Evolutionary conservation across 2,888 invertebrate genomes (phyloP).

Genomic region (Laothoe populi): DNA sequence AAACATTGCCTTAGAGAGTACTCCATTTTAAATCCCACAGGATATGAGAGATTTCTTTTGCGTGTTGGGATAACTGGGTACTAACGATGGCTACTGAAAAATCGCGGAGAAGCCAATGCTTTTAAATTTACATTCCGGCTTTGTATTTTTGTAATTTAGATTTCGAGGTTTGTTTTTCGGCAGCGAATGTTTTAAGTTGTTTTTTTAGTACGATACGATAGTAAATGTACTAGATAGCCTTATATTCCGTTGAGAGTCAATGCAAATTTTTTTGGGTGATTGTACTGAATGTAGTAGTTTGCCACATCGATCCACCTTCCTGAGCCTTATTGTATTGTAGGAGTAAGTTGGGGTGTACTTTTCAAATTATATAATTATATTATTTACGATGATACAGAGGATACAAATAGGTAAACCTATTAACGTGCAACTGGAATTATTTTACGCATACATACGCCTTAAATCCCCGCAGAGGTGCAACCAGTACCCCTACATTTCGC

Average conservation of each 20-base stretch:
- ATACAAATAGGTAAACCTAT: too few species aligned
- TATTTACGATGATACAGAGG: too few species aligned
- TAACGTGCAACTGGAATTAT: too few species aligned
- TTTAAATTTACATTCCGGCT: background rate
- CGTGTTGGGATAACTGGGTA: conserved; percentile 32
- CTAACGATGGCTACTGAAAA: conserved; percentile 11
- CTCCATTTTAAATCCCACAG: conserved; percentile 57
- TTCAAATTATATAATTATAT: too few species aligned
- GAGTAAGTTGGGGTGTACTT: too few species aligned
- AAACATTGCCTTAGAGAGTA: conserved; percentile 51
- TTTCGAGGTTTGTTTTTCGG: background rate
- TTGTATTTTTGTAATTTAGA: conserved; percentile 6
- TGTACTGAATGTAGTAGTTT: too few species aligned
- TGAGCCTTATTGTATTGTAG: too few species aligned
- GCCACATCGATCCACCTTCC: too few species aligned
- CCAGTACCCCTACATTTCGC: too few species aligned
- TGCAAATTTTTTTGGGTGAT: background rate
- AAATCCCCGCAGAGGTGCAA: too few species aligned
- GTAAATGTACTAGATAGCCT: background rate
- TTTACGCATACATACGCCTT: too few species aligned
- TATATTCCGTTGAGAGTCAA: background rate
- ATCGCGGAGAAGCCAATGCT: background rate
- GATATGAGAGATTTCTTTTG: conserved; percentile 44
- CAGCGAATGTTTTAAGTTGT: background rate
- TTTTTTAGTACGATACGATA: background rate